Conservation (phyloP, 2,888 invertebrate genomes). For the Escarpia spicata region DNA sequence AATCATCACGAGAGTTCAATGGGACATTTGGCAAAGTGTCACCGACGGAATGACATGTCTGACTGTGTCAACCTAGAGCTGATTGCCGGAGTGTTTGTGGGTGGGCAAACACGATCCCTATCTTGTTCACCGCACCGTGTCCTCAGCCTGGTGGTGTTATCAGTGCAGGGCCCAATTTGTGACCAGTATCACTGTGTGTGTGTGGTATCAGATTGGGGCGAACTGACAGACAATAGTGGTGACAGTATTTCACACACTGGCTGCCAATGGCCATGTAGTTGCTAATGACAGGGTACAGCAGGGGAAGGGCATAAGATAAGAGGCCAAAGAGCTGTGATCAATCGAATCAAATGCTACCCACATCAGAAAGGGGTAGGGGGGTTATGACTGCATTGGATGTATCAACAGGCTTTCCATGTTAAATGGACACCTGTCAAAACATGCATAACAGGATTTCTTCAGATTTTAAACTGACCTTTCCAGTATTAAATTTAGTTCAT, state of each 20-base stretch:
- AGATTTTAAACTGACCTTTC: too few relatives aligned
- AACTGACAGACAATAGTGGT: background rate
- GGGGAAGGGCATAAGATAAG: background rate
- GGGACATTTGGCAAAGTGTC: conserved; percentile 8
- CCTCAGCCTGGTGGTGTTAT: background rate
- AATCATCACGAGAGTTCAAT: background rate
- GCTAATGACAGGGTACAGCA: background rate
- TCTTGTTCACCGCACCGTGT: background rate
- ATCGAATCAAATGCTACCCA: background rate
- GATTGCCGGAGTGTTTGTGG: background rate
- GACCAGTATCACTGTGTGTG: background rate
- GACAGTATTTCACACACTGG: conserved; percentile 5
- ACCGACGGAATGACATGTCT: background rate
- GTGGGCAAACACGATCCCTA: conserved; percentile 8
- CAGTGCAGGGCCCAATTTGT: background rate
- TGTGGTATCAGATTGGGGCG: background rate
- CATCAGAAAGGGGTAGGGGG: background rate
- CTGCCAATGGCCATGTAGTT: background rate
- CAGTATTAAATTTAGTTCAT: too few relatives aligned
- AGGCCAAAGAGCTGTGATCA: background rate
- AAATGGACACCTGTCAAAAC: background rate
- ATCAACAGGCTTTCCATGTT: background rate
- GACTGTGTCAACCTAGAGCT: background rate
- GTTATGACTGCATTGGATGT: background rate
- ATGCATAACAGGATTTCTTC: too few relatives aligned